Evolutionary conservation across 2,888 invertebrate species (phyloP).

Genomic region (Eupithecia dodoneata): DNA sequence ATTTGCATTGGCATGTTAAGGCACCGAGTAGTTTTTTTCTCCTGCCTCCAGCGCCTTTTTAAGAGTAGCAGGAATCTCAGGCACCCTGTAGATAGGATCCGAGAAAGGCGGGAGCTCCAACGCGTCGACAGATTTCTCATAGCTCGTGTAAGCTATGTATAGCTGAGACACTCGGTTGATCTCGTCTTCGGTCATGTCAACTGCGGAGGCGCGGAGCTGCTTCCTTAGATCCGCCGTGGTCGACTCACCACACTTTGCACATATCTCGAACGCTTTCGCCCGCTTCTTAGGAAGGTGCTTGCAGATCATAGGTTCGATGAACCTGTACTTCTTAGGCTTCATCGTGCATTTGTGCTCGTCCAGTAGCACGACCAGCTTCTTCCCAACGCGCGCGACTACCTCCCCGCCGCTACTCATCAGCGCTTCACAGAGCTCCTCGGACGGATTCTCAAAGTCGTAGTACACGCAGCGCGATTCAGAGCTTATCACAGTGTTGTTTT

Average conservation of each 20-base stretch:
- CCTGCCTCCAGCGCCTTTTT: conserved; percentile 65
- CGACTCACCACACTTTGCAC: conserved; percentile 70
- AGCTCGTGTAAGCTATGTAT: conserved; percentile 67
- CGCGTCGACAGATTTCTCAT: conserved; percentile 69
- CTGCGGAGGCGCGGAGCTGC: conserved; percentile 64
- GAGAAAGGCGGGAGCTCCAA: conserved; percentile 70
- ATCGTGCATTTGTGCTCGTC: conserved; percentile 56
- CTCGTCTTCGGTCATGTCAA: conserved; percentile 74
- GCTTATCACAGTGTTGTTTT: conserved; percentile 69
- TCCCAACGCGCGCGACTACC: conserved; percentile 63
- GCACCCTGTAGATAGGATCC: conserved; percentile 72
- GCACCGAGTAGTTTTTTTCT: conserved; percentile 61
- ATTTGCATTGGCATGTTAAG: conserved; percentile 45
- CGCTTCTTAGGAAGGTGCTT: conserved; percentile 59
- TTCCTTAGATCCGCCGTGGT: conserved; percentile 67
- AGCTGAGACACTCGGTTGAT: conserved; percentile 69
- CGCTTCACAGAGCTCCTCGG: conserved; percentile 67
- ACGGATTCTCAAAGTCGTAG: conserved; percentile 76
- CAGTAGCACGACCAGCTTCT: conserved; percentile 63
- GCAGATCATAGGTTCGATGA: conserved; percentile 66
- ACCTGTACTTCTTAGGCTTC: conserved; percentile 64
- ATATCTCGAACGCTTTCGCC: conserved; percentile 59
- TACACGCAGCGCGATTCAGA: conserved; percentile 73
- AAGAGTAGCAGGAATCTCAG: conserved; percentile 67
- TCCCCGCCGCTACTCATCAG: conserved; percentile 77